Percentiles rank a stretch among this genome's conserved stretches.
Evolutionary conservation across 1,140 invertebrate species (phyloP).

Genomic region (Drosophila trapezifrons): DNA sequence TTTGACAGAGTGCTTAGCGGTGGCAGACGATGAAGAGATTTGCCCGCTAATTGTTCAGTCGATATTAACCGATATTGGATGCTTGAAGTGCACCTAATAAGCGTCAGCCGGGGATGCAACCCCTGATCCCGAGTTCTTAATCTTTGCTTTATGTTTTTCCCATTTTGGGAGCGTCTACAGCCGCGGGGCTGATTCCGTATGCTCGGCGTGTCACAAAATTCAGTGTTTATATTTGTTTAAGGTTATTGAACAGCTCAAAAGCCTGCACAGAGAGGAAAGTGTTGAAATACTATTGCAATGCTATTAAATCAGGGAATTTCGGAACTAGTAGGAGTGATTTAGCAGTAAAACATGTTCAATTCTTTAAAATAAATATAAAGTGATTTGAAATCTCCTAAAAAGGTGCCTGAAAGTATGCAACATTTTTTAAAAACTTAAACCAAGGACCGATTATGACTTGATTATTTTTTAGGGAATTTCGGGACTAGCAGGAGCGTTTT

Average conservation of each 20-base stretch:
- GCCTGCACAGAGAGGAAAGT: slow-evolving; percentile 12
- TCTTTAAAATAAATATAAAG: not conserved
- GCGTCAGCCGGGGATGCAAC: slow-evolving; percentile 43
- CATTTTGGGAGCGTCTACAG: slow-evolving; percentile 1
- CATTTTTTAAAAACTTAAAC: too few species aligned
- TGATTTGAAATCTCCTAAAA: too few species aligned
- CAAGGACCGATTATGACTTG: not conserved
- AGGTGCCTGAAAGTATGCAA: too few species aligned
- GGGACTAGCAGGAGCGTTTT: too few species aligned
- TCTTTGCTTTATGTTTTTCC: slow-evolving; percentile 17
- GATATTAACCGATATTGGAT: slow-evolving; percentile 27
- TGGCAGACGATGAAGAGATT: slow-evolving; percentile 30
- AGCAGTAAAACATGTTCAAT: not conserved
- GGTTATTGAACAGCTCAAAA: slow-evolving; percentile 61
- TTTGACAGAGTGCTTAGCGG: slow-evolving; percentile 58
- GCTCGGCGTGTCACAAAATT: slow-evolving; percentile 47
- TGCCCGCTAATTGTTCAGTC: slow-evolving; percentile 29
- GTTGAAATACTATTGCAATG: not conserved
- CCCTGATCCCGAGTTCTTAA: slow-evolving; percentile 31
- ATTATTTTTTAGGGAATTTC: not conserved
- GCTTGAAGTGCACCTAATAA: too few species aligned
- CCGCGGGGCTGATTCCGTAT: slow-evolving; percentile 32
- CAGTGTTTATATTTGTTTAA: slow-evolving; percentile 72
- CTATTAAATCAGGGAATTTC: not conserved
- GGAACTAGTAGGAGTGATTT: too few species aligned